Evolutionary conservation across 2,888 invertebrate species (phyloP), one percentile per base, ranked within the genome.

Genomic region (Leptopilina myrica): DNA sequence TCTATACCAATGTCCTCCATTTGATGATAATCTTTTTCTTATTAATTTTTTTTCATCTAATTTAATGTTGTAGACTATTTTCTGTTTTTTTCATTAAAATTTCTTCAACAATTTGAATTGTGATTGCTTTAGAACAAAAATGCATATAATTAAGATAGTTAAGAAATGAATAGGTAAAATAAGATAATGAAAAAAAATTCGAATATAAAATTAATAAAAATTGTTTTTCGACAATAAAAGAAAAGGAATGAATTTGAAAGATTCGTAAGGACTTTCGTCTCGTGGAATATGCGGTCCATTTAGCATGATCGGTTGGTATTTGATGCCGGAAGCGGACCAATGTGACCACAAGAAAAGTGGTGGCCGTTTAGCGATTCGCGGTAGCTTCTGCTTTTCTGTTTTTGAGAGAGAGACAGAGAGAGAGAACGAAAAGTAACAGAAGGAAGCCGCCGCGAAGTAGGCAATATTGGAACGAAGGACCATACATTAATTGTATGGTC

Each of bases 401-500:
- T 33, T 33, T 33, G 33, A 33, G 33, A 33, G 33, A 20, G 20
- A 20, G 20, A 20, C 1, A 20, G 1, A 20, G 33, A 33, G 5
- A 33, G 5, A 33, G 76, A 73, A 14, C 81, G 81, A 82, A 81
- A 82, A 81, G 81, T 78, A 78, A 80, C 80, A 77, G 79, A 79
- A 75, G 80, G 81, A 76, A 43, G 73, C 73, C 73, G 73, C 56
- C 53, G 26, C 73, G 53, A 79, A 78, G 79, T 83, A 81, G 82
- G 80, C 81, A 78, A 80, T 79, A 83, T 83, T 80, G 81, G 69
- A 80, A 80, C 78, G 81, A 80, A 81, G 80, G 83, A 78, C 80
- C 33, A 9, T 73, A 79, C 73, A 73, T 73, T 53, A 33, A 73
- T 73, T 73, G 73, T 73, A 73, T 73, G 56, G 73, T 53, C 73